These are phyloP conservation scores for Botrylloides violaceus DNA, from an alignment of 23 tunicate species.

Conservation along the genomic window DNA sequence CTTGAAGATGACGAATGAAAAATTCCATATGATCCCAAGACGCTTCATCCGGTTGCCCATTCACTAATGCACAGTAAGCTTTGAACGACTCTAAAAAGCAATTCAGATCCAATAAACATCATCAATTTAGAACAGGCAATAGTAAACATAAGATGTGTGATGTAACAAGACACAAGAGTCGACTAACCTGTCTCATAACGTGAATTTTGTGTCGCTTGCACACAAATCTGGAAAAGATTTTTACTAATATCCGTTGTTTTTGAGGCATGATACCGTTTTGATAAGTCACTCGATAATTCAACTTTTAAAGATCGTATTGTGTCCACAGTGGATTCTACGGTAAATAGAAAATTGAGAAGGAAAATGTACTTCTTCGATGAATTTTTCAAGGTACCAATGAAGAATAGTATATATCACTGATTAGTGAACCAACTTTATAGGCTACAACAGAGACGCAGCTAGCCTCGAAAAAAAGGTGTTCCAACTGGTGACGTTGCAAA, in stretches of 20 bases:
- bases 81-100: constrained; percentile 2
- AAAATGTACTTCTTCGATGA: too few relatives aligned
- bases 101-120: not conserved
- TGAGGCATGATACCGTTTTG: constrained; percentile 44
- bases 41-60: constrained; percentile 78
- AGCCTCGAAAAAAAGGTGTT: too few relatives aligned
- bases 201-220: not conserved
- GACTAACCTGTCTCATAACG: constrained; percentile 1
- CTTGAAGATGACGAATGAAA: constrained; percentile 29
- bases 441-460: too few relatives aligned
- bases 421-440: too few relatives aligned
- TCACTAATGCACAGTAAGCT: constrained; percentile 19
- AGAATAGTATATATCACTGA: too few relatives aligned
- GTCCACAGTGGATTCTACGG: constrained; percentile 13
- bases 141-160: not conserved
- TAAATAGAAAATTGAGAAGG: too few relatives aligned
- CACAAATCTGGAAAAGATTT: constrained; percentile 7
- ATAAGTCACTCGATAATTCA: constrained; percentile 24
- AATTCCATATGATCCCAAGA: constrained; percentile 35
- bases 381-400: too few relatives aligned
- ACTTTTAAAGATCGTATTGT: not conserved
- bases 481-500: too few relatives aligned
- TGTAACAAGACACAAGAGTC: not conserved
- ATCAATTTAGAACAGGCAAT: not conserved
- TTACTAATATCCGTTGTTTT: constrained; percentile 14